A percentile compares a stretch with the other conserved stretches of the same genome.
Evolutionary conservation across 1,140 invertebrate genomes (phyloP).

Genomic region (Bombus pyrosoma): DNA sequence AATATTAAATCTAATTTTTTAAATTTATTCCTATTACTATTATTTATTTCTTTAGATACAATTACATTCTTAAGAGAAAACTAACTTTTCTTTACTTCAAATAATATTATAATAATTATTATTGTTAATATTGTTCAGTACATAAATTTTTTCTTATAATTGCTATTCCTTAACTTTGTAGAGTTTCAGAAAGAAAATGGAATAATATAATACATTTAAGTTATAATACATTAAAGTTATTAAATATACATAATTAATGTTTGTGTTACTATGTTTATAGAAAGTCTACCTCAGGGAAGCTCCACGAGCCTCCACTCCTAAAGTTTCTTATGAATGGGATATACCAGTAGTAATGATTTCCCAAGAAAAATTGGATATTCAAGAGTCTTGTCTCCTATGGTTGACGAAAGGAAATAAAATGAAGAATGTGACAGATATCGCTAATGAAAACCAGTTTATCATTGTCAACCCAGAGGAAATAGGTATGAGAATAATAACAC

Average conservation of each 20-base stretch:
- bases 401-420: slow-evolving; percentile 81
- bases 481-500: slow-evolving; percentile 79
- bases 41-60: too few species aligned
- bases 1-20: too few species aligned
- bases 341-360: slow-evolving; percentile 86
- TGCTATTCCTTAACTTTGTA: not conserved
- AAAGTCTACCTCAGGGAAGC: slow-evolving; percentile 87
- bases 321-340: slow-evolving; percentile 86
- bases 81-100: not conserved
- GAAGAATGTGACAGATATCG: slow-evolving; percentile 80
- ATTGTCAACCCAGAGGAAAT: slow-evolving; percentile 92
- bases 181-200: not conserved
- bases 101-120: not conserved
- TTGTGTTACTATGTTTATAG: slow-evolving; percentile 71
- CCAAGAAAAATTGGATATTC: slow-evolving; percentile 84
- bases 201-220: not conserved
- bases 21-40: too few species aligned
- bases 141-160: not conserved
- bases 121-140: not conserved
- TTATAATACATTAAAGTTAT: too few species aligned
- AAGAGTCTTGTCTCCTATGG: slow-evolving; percentile 84
- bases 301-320: slow-evolving; percentile 71
- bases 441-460: slow-evolving; percentile 85
- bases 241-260: not conserved
- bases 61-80: too few species aligned